Conservation (phyloP, 2,797 vertebrate genomes). For the Gymnoscopelus microlampas region DNA sequence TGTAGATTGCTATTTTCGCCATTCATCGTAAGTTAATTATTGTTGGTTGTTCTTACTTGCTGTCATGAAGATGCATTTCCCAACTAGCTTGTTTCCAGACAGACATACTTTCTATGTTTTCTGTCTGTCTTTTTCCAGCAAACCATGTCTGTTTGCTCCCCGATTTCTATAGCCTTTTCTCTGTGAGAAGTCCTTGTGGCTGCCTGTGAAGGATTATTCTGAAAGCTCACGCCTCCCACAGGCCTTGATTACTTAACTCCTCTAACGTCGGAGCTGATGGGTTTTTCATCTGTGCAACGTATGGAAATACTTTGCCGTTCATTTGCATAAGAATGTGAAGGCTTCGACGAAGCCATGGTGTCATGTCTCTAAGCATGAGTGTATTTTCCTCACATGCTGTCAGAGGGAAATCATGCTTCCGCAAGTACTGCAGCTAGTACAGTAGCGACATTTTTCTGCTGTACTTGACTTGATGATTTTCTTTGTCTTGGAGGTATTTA, state of each 20-base stretch:
- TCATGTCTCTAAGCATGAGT: constrained; percentile 18
- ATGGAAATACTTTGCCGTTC: constrained; percentile 38
- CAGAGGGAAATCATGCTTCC: neutral
- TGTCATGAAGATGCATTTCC: no score
- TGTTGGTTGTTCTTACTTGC: no score
- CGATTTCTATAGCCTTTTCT: constrained; percentile 1
- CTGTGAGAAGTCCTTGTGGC: constrained; percentile 10
- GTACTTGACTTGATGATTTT: no score
- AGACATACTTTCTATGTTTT: neutral
- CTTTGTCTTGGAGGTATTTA: no score
- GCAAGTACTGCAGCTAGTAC: no score
- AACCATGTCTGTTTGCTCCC: neutral
- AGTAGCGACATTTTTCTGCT: no score
- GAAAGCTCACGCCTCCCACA: constrained; percentile 37
- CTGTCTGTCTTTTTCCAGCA: neutral
- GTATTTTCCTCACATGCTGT: constrained; percentile 18
- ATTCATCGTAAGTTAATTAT: no score
- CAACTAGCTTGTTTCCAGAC: neutral
- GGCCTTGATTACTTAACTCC: constrained; percentile 28
- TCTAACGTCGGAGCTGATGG: constrained; percentile 17
- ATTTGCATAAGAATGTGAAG: constrained; percentile 52
- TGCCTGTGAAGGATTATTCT: constrained; percentile 32
- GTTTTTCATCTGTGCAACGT: constrained; percentile 48
- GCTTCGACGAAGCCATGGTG: constrained; percentile 7
- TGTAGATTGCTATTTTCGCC: no score